Evolutionary conservation across 2,797 vertebrate species (phyloP).

Genomic region (Dendrocincla fuliginosa): DNA sequence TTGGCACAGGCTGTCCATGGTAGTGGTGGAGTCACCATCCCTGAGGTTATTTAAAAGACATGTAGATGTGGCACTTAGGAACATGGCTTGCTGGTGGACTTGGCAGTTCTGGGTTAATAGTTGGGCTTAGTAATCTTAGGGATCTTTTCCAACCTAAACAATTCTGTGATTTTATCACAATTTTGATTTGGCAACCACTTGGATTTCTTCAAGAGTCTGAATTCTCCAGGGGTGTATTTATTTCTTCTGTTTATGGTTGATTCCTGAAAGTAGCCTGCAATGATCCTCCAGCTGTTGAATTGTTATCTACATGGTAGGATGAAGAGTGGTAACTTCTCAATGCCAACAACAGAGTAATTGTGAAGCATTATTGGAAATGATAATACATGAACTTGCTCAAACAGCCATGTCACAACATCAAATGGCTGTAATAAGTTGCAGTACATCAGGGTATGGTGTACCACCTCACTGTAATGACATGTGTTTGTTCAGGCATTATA

Average conservation of each 20-base stretch:
- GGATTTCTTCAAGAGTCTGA: not conserved
- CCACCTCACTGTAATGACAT: not conserved
- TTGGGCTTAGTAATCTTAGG: not conserved
- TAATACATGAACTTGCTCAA: not conserved
- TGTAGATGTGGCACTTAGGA: not conserved
- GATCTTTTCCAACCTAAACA: not conserved
- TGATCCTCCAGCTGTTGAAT: not conserved
- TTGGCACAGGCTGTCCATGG: not conserved
- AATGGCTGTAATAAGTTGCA: not conserved
- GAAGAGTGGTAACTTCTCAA: not conserved
- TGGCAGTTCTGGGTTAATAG: not conserved
- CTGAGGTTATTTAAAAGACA: not conserved
- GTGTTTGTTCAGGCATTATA: not conserved
- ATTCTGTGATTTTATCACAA: not conserved
- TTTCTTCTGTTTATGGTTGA: not conserved
- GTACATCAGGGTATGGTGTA: not conserved
- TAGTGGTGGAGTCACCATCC: not conserved
- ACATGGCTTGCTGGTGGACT: not conserved
- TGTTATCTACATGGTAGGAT: not conserved
- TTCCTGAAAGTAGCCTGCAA: not conserved
- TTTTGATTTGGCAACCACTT: not conserved
- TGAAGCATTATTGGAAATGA: not conserved
- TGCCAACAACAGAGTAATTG: not conserved
- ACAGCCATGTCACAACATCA: not conserved
- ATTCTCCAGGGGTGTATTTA: not conserved